phyloP scores from a whole-genome alignment of 2,888 invertebrate species.

The Vesta saturnalis region DNA sequence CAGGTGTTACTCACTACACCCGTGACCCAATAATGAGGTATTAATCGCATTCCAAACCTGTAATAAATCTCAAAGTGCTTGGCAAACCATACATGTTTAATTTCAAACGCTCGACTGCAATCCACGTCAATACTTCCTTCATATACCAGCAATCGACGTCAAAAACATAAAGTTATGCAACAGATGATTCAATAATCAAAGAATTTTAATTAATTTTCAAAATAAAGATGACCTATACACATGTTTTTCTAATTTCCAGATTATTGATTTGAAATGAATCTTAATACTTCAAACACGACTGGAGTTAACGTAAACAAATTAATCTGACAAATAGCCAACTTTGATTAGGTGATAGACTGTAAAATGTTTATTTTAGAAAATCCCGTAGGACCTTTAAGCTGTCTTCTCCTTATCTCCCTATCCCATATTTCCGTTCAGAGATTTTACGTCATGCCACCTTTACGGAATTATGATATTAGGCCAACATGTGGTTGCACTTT shows the following conservation, averaged over 20 bases:
- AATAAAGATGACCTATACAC: background rate
- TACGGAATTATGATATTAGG: background rate
- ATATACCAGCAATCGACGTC: too few relatives aligned
- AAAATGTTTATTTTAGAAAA: constrained; percentile 3
- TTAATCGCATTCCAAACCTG: background rate
- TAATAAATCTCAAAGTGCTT: background rate
- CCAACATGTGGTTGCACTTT: background rate
- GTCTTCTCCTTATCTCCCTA: too few relatives aligned
- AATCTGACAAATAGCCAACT: background rate
- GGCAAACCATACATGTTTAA: background rate
- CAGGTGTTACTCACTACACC: too few relatives aligned
- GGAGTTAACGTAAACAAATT: too few relatives aligned
- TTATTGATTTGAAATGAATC: too few relatives aligned
- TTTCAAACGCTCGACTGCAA: too few relatives aligned
- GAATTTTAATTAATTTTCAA: background rate
- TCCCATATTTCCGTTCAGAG: background rate
- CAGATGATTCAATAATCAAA: too few relatives aligned
- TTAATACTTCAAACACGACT: background rate
- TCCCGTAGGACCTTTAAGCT: background rate
- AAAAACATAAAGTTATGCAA: too few relatives aligned
- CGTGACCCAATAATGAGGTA: background rate
- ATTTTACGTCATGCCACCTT: background rate
- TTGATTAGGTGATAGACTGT: constrained; percentile 2
- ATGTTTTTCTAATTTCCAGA: too few relatives aligned
- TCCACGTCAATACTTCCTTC: too few relatives aligned